Conservation (phyloP, 2,113 vertebrate genomes). For the Notothenia coriiceps region DNA sequence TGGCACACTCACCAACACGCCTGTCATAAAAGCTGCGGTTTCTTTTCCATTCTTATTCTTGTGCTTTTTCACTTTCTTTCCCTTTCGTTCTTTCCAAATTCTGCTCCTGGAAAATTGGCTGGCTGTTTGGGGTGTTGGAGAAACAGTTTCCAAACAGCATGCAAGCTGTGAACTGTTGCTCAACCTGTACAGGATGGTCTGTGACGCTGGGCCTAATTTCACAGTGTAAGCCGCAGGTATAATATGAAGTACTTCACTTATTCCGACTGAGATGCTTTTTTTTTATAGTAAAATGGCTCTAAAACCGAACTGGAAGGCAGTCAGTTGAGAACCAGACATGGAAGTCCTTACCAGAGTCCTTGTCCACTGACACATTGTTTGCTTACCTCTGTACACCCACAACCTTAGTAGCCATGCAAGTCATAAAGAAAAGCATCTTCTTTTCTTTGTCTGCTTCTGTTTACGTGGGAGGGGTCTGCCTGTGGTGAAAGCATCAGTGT, state of each 20-base stretch:
- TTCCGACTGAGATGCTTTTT: neutral
- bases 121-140: conserved; percentile 2
- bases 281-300: neutral
- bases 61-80: neutral
- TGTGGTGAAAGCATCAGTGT: neutral
- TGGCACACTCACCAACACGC: conserved; percentile 32
- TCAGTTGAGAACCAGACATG: neutral
- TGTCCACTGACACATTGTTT: conserved; percentile 29
- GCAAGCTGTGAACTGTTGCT: conserved; percentile 37
- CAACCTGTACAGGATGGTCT: conserved; percentile 22
- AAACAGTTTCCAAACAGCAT: conserved; percentile 41
- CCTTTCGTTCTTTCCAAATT: conserved; percentile 10
- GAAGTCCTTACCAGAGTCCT: conserved; percentile 6
- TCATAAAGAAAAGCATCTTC: conserved; percentile 16
- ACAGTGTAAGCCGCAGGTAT: neutral
- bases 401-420: conserved; percentile 1
- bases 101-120: conserved; percentile 50
- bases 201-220: neutral
- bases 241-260: neutral
- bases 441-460: neutral
- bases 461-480: neutral
- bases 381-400: conserved; percentile 25
- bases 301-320: neutral
- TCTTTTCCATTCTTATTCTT: conserved; percentile 34
- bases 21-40: conserved; percentile 16